Conservation (phyloP, 2,888 invertebrate species). For the Aspidapion aeneum region DNA sequence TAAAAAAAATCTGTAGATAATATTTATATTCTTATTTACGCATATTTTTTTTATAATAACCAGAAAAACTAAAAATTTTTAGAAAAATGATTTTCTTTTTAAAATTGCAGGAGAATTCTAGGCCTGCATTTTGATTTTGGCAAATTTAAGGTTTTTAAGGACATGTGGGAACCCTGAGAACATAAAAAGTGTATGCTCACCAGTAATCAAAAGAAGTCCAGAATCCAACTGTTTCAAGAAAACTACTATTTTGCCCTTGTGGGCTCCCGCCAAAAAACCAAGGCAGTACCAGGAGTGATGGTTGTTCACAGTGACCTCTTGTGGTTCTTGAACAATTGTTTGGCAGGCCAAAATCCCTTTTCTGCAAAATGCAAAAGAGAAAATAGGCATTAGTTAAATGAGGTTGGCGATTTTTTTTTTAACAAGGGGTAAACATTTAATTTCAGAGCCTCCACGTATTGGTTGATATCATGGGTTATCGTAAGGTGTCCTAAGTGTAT, state of each 20-base stretch:
- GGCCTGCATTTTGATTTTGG: too few species aligned
- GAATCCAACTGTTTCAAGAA: constrained; percentile 81
- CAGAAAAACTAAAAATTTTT: too few species aligned
- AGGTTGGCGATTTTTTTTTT: too few species aligned
- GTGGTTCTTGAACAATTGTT: constrained; percentile 78
- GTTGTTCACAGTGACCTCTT: constrained; percentile 68
- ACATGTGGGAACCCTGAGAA: too few species aligned
- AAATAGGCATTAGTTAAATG: constrained; percentile 67
- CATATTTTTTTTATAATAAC: constrained; percentile 61
- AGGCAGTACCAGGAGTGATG: constrained; percentile 87
- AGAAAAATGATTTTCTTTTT: too few species aligned
- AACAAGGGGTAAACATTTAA: too few species aligned
- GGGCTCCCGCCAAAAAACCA: constrained; percentile 92
- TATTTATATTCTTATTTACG: too few species aligned
- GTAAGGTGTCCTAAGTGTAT: constrained; percentile 36
- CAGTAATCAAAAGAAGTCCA: constrained; percentile 91
- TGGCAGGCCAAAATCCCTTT: constrained; percentile 61
- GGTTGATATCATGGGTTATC: constrained; percentile 21
- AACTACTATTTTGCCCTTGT: constrained; percentile 96
- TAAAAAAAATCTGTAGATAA: too few species aligned
- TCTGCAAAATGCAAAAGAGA: constrained; percentile 84
- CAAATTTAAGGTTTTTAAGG: too few species aligned
- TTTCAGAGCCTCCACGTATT: not conserved
- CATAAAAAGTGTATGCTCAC: too few species aligned
- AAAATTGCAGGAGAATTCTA: too few species aligned